Percentiles rank a stretch among this genome's conserved stretches.
Conservation (phyloP, 2,797 vertebrate species). For the Buphagus erythrorhynchus region DNA sequence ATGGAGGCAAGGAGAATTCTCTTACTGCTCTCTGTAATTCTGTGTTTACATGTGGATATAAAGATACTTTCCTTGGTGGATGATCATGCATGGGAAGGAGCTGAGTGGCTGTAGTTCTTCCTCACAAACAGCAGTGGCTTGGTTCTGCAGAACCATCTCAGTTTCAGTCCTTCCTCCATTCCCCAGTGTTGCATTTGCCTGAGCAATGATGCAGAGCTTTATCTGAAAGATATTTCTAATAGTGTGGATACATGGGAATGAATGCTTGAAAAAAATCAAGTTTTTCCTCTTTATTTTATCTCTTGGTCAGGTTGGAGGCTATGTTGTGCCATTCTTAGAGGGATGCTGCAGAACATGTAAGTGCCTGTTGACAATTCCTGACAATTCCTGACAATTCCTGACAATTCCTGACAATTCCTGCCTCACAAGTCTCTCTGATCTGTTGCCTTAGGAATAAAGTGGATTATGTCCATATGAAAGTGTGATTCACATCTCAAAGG, state of each 20-base stretch:
- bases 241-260: neutral
- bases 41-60: neutral
- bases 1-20: neutral
- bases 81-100: neutral
- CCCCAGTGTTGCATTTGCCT: neutral
- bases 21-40: neutral
- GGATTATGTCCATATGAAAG: neutral
- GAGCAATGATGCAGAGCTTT: neutral
- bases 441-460: neutral
- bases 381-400: too few relatives aligned
- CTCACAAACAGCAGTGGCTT: neutral
- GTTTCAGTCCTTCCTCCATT: neutral
- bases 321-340: conserved; percentile 91
- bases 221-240: neutral
- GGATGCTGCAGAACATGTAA: conserved; percentile 98
- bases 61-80: neutral
- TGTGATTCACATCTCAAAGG: neutral
- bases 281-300: neutral
- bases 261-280: neutral
- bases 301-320: conserved; percentile 87
- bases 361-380: conserved; percentile 63
- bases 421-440: neutral
- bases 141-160: neutral
- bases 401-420: neutral
- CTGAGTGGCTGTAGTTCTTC: neutral